These are phyloP conservation scores for Danio rerio DNA, from an alignment of 2,113 vertebrate species.

Conservation along the genomic window DNA sequence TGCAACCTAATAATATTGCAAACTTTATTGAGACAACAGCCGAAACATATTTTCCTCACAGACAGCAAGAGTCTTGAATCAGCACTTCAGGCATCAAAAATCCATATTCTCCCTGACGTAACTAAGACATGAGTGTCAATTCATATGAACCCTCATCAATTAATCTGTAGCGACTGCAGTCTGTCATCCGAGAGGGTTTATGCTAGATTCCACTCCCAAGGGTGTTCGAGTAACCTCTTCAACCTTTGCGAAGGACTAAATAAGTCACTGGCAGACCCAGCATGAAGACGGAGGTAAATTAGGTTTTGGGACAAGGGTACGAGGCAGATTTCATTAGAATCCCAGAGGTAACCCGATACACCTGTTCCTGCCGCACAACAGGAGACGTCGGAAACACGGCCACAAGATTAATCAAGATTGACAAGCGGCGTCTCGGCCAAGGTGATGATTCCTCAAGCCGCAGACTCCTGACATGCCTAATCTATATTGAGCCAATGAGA, in stretches of 20 bases:
- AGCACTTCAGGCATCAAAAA: conserved; percentile 12
- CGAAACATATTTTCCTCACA: not conserved
- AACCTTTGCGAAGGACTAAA: conserved; percentile 25
- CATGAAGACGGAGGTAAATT: conserved; percentile 44
- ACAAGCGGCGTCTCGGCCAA: conserved; percentile 41
- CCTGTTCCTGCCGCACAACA: not conserved
- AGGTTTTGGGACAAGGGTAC: conserved; percentile 27
- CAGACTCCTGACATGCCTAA: conserved; percentile 33
- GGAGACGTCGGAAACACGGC: conserved; percentile 20
- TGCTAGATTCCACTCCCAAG: not conserved
- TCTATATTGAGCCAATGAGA: conserved; percentile 51
- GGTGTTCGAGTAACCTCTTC: conserved; percentile 37
- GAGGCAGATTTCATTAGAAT: conserved; percentile 37
- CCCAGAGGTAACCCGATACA: conserved; percentile 33
- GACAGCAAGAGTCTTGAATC: conserved; percentile 16
- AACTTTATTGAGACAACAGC: not conserved
- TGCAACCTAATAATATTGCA: too few species aligned
- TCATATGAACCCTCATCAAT: conserved; percentile 25
- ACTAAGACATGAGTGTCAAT: conserved; percentile 32
- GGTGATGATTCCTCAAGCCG: conserved; percentile 44
- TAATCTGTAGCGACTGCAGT: conserved; percentile 10
- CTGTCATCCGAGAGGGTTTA: conserved; percentile 1
- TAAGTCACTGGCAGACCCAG: conserved; percentile 19
- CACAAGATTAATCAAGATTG: conserved; percentile 49
- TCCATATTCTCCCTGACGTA: conserved; percentile 29